phyloP scores from a whole-genome alignment of 2,113 vertebrate genomes.

The Trematocara stigmaticum region DNA sequence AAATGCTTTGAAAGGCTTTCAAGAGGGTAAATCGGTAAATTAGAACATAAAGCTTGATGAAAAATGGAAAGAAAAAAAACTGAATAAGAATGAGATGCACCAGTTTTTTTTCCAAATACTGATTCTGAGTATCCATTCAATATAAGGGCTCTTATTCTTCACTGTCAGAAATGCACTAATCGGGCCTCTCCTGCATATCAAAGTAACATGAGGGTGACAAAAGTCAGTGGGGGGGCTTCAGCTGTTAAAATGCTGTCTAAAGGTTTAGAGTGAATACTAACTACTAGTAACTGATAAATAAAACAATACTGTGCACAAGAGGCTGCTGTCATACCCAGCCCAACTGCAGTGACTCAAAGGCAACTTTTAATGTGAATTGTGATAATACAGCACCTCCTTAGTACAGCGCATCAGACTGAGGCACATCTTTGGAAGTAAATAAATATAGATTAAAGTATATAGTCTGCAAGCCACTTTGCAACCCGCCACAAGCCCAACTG shows the following conservation, averaged over 20 bases:
- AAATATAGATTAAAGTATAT: not conserved
- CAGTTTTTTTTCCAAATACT: not conserved
- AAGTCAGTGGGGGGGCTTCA: not conserved
- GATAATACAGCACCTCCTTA: not conserved
- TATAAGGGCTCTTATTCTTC: not conserved
- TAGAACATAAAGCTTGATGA: not conserved
- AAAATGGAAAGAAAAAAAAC: not conserved
- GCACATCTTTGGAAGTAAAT: not conserved
- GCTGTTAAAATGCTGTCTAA: not conserved
- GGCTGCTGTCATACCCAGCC: not conserved
- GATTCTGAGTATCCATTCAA: not conserved
- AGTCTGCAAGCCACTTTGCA: not conserved
- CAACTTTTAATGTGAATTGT: not conserved
- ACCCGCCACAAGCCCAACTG: not conserved
- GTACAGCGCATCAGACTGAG: not conserved
- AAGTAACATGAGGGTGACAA: not conserved
- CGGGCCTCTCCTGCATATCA: not conserved
- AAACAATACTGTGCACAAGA: not conserved
- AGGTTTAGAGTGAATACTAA: not conserved
- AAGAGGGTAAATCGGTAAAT: not conserved
- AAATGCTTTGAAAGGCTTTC: conserved; percentile 19
- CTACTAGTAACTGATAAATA: not conserved
- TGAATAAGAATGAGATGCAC: not conserved
- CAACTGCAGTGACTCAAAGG: not conserved
- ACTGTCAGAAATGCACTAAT: not conserved